phyloP scores from a whole-genome alignment of 1,140 invertebrate genomes.

The Brachionus calyciflorus region DNA sequence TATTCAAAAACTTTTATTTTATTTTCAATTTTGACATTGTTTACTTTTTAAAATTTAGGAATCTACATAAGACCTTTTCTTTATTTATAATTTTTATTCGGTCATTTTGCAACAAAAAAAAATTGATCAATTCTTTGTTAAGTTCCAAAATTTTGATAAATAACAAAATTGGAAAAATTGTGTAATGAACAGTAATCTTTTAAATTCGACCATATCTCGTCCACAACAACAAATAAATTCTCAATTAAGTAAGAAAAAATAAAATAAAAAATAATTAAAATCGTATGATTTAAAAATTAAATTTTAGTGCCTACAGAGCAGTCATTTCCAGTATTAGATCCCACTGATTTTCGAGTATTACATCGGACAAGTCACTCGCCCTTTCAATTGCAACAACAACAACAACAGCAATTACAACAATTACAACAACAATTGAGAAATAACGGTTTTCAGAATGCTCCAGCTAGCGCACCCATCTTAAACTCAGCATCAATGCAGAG shows the following conservation, averaged over 20 bases:
- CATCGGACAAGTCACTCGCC: conserved; percentile 33
- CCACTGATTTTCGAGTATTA: conserved; percentile 20
- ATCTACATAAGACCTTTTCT: too few relatives aligned
- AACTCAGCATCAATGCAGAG: conserved; percentile 30
- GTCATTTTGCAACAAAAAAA: too few relatives aligned
- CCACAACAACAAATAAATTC: conserved; percentile 11
- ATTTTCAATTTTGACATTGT: too few relatives aligned
- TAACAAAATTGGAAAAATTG: background rate
- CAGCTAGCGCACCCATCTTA: background rate
- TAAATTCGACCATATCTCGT: conserved; percentile 39
- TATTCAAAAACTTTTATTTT: too few relatives aligned
- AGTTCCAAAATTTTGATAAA: too few relatives aligned
- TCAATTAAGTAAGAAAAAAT: conserved; percentile 28
- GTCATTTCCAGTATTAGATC: conserved; percentile 19
- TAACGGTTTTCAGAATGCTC: background rate
- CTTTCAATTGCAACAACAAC: conserved; percentile 16
- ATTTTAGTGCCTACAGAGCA: conserved; percentile 23
- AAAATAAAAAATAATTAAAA: too few relatives aligned
- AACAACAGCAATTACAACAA: background rate
- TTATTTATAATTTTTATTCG: too few relatives aligned
- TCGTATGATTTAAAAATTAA: too few relatives aligned
- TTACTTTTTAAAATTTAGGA: too few relatives aligned
- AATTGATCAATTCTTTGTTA: too few relatives aligned
- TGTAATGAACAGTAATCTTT: conserved; percentile 25
- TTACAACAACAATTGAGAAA: conserved; percentile 6